Conservation (phyloP, 2,797 vertebrate genomes). For the Eleutherodactylus coqui region DNA sequence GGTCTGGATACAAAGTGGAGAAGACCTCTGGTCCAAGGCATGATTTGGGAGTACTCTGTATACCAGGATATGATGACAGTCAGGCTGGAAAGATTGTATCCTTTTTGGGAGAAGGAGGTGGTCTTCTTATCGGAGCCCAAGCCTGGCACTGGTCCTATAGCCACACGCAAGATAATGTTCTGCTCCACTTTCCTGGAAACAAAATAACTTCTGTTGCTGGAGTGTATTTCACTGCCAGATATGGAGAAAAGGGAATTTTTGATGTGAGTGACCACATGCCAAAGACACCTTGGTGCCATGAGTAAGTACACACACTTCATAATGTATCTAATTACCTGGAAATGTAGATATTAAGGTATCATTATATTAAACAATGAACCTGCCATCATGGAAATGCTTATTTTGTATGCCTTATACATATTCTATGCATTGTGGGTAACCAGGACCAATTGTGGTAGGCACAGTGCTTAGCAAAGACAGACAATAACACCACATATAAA, state of each 20-base stretch:
- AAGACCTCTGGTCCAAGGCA: not conserved
- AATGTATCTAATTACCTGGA: no score
- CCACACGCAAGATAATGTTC: constrained; percentile 66
- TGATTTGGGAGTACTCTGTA: constrained; percentile 70
- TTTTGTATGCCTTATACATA: no score
- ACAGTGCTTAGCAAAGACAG: no score
- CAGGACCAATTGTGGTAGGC: no score
- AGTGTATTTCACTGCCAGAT: constrained; percentile 73
- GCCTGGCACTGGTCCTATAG: constrained; percentile 72
- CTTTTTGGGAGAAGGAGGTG: constrained; percentile 73
- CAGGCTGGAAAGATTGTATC: constrained; percentile 65
- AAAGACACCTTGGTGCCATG: constrained; percentile 69
- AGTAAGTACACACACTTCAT: constrained; percentile 69
- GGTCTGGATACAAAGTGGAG: constrained; percentile 64
- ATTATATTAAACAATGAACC: no score
- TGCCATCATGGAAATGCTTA: no score
- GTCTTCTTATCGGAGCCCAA: constrained; percentile 75
- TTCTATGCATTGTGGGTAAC: no score
- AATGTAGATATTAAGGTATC: not conserved
- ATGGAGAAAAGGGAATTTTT: constrained; percentile 71
- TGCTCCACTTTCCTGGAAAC: constrained; percentile 76
- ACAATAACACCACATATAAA: no score
- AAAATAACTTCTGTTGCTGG: constrained; percentile 75
- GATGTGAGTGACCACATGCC: constrained; percentile 74
- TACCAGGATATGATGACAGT: constrained; percentile 67